These are phyloP conservation scores for Amphibalanus amphitrite DNA, from an alignment of 1,140 invertebrate species.

Conservation along the genomic window DNA sequence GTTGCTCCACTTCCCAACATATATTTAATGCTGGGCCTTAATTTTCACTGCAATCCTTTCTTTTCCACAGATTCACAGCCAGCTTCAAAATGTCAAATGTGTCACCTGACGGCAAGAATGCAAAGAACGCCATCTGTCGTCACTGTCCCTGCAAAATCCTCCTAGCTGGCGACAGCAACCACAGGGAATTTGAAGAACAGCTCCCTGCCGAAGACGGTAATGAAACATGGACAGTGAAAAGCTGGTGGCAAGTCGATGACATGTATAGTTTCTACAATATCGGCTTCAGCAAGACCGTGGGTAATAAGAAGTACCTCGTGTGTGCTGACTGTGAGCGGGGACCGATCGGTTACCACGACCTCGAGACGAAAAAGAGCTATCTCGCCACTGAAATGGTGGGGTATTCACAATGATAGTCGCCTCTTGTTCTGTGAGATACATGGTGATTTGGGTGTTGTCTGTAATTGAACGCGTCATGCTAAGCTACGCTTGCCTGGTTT, in stretches of 20 bases:
- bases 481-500: no score
- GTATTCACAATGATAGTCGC: background rate
- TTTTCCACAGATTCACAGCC: no score
- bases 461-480: background rate
- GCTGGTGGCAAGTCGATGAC: slow-evolving; percentile 62
- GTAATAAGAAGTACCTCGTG: slow-evolving; percentile 64
- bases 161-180: background rate
- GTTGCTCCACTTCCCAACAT: no score
- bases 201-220: background rate
- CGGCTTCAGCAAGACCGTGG: slow-evolving; percentile 75
- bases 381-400: slow-evolving; percentile 35
- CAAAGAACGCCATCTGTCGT: background rate
- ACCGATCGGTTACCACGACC: slow-evolving; percentile 76
- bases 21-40: no score
- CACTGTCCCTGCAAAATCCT: background rate
- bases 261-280: slow-evolving; percentile 93
- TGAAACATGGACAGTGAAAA: background rate
- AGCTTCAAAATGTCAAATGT: background rate
- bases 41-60: no score
- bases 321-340: slow-evolving; percentile 95
- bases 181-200: background rate
- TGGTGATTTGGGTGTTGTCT: background rate
- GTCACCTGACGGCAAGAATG: background rate
- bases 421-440: background rate
- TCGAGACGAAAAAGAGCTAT: slow-evolving; percentile 59